Conservation (phyloP, 53 echinoderm and acorn worm species). For the Patiria pectinifera region DNA sequence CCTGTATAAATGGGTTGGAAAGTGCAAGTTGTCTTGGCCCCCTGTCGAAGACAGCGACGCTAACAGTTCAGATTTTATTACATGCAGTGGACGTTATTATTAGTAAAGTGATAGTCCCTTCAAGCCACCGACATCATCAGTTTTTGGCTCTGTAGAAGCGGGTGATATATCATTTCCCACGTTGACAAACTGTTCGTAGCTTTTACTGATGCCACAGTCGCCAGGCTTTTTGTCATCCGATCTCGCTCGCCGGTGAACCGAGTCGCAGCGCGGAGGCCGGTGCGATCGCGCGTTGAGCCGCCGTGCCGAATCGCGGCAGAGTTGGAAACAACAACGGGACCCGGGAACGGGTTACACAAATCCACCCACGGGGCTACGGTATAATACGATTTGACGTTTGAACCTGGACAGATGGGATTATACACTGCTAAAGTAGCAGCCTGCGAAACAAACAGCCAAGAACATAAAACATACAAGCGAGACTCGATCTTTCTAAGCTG, state of each 20-base stretch:
- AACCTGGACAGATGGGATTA: not conserved
- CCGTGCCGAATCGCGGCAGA: not conserved
- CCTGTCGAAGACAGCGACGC: constrained; percentile 19
- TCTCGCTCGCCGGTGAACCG: constrained; percentile 24
- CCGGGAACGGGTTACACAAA: not conserved
- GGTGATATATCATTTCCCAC: constrained; percentile 38
- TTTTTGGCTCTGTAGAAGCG: constrained; percentile 10
- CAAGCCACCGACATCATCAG: constrained; percentile 10
- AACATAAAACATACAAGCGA: not conserved
- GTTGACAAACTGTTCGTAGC: constrained; percentile 21
- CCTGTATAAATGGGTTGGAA: not conserved
- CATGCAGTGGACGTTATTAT: constrained; percentile 37
- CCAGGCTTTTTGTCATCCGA: constrained; percentile 8
- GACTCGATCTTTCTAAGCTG: not conserved
- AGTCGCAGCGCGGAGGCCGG: constrained; percentile 4
- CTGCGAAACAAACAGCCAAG: not conserved
- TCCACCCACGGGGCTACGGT: not conserved
- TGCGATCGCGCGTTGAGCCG: not conserved
- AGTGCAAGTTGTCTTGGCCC: not conserved
- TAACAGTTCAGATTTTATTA: constrained; percentile 44
- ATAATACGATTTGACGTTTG: not conserved
- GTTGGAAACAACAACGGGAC: constrained; percentile 1
- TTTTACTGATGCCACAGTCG: constrained; percentile 27
- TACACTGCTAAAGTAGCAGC: not conserved
- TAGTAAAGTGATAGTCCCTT: constrained; percentile 57